Percentiles rank a stretch among this genome's conserved stretches.
phyloP scores from a whole-genome alignment of 2,888 invertebrate species.

The Ecdyonurus torrentis region DNA sequence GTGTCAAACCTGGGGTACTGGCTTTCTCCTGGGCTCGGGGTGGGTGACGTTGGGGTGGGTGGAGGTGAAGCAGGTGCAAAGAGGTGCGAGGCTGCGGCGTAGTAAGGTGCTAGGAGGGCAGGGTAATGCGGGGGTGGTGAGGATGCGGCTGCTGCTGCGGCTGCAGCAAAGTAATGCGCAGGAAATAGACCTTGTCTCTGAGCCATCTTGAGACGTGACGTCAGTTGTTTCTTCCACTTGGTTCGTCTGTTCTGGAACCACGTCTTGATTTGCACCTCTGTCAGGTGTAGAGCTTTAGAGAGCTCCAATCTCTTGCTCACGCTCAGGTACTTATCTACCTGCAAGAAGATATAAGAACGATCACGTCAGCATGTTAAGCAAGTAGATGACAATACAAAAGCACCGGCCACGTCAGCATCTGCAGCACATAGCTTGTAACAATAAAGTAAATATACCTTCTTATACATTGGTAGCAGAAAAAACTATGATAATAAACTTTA shows the following conservation, averaged over 20 bases:
- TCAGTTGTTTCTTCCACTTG: slow-evolving; percentile 95
- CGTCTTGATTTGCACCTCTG: slow-evolving; percentile 92
- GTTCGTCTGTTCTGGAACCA: slow-evolving; percentile 94
- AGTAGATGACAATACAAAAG: neutral
- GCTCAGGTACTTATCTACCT: slow-evolving; percentile 87
- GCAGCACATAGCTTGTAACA: neutral
- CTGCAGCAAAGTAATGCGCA: slow-evolving; percentile 46
- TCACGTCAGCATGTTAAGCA: neutral
- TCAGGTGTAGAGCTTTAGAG: slow-evolving; percentile 70
- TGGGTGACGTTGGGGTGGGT: neutral
- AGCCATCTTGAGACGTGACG: slow-evolving; percentile 73
- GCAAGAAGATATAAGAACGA: slow-evolving; percentile 14
- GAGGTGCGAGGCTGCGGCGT: neutral
- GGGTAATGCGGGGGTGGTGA: slow-evolving; percentile 40
- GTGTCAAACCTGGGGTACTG: too few relatives aligned
- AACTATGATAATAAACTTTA: neutral
- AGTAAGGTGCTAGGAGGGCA: slow-evolving; percentile 32
- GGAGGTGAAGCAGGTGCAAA: neutral
- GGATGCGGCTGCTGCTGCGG: slow-evolving; percentile 37
- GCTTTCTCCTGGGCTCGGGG: neutral
- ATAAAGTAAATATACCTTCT: neutral
- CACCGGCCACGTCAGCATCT: neutral
- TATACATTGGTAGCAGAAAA: too few relatives aligned
- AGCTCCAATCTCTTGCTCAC: slow-evolving; percentile 90
- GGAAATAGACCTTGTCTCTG: slow-evolving; percentile 68